Evolutionary conservation across 2,797 vertebrate genomes (phyloP).

Genomic region (Tapera naevia): DNA sequence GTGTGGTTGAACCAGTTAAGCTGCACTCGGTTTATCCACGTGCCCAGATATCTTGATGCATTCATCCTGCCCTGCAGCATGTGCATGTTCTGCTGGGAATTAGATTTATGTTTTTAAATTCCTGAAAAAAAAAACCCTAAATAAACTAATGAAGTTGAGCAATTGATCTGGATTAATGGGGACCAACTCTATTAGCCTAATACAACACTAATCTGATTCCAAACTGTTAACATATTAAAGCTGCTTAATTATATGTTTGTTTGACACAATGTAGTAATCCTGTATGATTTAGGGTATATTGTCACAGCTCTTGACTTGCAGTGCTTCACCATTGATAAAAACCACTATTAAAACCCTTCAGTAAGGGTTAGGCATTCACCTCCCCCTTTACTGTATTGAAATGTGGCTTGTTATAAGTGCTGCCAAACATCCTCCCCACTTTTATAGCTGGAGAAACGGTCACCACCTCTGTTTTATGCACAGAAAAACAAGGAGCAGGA

Average conservation of each 20-base stretch:
- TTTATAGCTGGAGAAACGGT: background rate
- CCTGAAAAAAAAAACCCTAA: background rate
- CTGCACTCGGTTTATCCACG: conserved; percentile 37
- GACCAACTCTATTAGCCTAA: conserved; percentile 60
- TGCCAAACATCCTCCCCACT: background rate
- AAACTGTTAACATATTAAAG: conserved; percentile 69
- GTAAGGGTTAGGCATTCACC: background rate
- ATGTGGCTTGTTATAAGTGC: background rate
- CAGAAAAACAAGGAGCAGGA: background rate
- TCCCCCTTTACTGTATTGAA: background rate
- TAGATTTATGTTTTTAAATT: conserved; percentile 12
- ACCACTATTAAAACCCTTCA: background rate
- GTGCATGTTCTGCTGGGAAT: background rate
- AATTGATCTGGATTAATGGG: conserved; percentile 55
- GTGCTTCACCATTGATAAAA: conserved; percentile 28
- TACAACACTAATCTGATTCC: conserved; percentile 63
- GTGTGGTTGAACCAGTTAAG: conserved; percentile 15
- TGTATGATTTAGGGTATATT: conserved; percentile 50
- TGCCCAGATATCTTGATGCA: conserved; percentile 7
- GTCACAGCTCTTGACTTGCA: conserved; percentile 29
- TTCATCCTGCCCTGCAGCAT: conserved; percentile 22
- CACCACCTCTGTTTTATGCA: background rate
- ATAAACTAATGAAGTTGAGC: conserved; percentile 35
- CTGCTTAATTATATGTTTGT: conserved; percentile 66
- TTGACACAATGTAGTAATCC: conserved; percentile 53